phyloP scores from a whole-genome alignment of 2,888 invertebrate genomes.

The Strigamia maritima region DNA sequence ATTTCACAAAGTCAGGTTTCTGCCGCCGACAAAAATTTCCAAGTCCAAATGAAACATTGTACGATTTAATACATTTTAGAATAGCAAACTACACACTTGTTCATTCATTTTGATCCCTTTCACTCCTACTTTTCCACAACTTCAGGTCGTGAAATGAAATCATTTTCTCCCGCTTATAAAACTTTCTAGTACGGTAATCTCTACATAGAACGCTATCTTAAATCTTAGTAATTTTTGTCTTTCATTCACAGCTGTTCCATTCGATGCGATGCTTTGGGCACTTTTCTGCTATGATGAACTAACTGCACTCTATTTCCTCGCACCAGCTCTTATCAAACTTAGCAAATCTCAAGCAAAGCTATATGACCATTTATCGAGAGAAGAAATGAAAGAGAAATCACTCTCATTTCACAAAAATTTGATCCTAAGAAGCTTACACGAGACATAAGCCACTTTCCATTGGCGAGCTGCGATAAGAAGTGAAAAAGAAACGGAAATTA shows the following conservation, averaged over 20 bases:
- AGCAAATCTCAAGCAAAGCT: slow-evolving; percentile 24
- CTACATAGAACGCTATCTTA: not conserved
- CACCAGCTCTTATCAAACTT: not conserved
- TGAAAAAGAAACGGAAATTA: slow-evolving; percentile 28
- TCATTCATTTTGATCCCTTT: not conserved
- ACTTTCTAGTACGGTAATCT: not conserved
- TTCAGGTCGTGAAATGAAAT: not conserved
- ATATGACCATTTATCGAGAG: slow-evolving; percentile 17
- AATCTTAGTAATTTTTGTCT: slow-evolving; percentile 18
- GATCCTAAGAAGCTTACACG: slow-evolving; percentile 27
- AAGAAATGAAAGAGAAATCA: slow-evolving; percentile 8
- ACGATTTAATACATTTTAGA: not conserved
- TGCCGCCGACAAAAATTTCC: not conserved
- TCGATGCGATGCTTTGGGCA: slow-evolving; percentile 19
- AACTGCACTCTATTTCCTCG: slow-evolving; percentile 4
- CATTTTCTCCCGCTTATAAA: not conserved
- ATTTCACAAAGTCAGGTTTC: slow-evolving; percentile 12
- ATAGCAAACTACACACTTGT: not conserved
- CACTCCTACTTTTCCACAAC: not conserved
- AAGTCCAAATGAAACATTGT: not conserved
- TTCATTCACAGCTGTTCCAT: slow-evolving; percentile 17
- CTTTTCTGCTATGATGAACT: slow-evolving; percentile 7
- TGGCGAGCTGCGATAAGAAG: slow-evolving; percentile 11
- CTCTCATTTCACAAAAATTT: slow-evolving; percentile 27
- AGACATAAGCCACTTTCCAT: slow-evolving; percentile 9